Percentiles rank a stretch among this genome's conserved stretches.
Evolutionary conservation across 2,113 vertebrate genomes (phyloP).

Genomic region (Hyperopisus bebe): DNA sequence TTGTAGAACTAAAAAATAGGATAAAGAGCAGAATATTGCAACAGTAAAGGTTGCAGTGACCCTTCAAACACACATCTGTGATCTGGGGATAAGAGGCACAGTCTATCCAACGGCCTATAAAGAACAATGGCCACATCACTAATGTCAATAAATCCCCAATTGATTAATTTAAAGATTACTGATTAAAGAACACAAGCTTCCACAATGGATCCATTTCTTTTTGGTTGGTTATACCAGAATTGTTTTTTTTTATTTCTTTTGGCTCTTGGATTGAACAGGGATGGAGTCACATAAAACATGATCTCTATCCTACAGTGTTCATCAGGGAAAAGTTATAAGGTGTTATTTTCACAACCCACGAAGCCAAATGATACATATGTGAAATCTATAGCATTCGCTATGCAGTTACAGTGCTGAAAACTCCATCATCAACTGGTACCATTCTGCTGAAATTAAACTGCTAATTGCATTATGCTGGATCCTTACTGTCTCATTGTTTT

Average conservation of each 20-base stretch:
- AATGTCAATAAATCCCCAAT: not conserved
- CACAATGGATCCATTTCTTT: not conserved
- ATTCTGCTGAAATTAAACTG: slow-evolving; percentile 13
- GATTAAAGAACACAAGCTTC: not conserved
- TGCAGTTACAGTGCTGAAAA: not conserved
- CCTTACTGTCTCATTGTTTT: not conserved
- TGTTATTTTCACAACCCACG: not conserved
- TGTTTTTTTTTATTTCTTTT: not conserved
- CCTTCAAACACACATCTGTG: not conserved
- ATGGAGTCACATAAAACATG: not conserved
- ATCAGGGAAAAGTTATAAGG: not conserved
- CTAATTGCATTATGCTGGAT: slow-evolving; percentile 14
- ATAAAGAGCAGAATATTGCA: not conserved
- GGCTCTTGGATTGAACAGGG: not conserved
- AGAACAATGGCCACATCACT: not conserved
- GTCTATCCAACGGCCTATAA: not conserved
- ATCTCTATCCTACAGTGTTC: too few relatives aligned
- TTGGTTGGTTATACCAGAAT: not conserved
- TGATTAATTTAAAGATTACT: not conserved
- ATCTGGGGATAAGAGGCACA: not conserved
- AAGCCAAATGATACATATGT: not conserved
- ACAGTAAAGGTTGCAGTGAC: not conserved
- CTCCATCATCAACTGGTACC: not conserved
- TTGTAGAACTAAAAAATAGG: not conserved
- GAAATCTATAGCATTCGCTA: not conserved